These are phyloP conservation scores for Ambastaia sidthimunki DNA, from an alignment of 2,797 vertebrate genomes.

Conservation along the genomic window DNA sequence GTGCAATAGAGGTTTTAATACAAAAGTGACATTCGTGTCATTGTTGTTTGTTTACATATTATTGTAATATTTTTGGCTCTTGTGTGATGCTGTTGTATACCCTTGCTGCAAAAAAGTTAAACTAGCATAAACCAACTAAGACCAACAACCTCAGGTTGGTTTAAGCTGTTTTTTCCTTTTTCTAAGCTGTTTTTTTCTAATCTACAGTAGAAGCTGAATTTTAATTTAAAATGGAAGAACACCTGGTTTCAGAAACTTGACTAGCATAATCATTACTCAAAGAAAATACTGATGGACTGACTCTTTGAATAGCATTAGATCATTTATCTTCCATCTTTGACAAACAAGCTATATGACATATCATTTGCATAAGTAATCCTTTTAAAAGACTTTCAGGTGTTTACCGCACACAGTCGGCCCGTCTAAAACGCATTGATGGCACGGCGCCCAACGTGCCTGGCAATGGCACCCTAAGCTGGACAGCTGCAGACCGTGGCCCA, in stretches of 20 bases:
- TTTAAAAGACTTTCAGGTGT: conserved; percentile 33
- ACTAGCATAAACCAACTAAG: neutral
- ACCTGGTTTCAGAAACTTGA: conserved; percentile 11
- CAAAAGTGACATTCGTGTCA: neutral
- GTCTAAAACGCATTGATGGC: conserved; percentile 14
- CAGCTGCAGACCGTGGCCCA: conserved; percentile 50
- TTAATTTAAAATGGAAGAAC: neutral
- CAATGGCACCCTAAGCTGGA: conserved; percentile 13
- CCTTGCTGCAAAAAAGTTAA: neutral
- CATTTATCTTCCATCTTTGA: neutral
- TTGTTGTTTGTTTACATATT: conserved; percentile 18
- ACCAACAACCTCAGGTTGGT: neutral
- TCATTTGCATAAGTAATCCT: conserved; percentile 21
- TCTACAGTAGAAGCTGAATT: neutral
- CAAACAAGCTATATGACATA: conserved; percentile 8
- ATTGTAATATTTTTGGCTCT: neutral
- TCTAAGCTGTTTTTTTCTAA: neutral
- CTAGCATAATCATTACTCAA: neutral
- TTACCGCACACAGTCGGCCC: conserved; percentile 10
- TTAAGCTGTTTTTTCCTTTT: neutral
- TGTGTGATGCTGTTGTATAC: conserved; percentile 23
- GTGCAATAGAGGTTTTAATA: conserved; percentile 14
- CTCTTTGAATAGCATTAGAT: neutral
- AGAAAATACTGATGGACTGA: neutral
- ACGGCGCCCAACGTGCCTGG: neutral